phyloP scores from a whole-genome alignment of 1,140 invertebrate species.

The Drosophila persimilis region DNA sequence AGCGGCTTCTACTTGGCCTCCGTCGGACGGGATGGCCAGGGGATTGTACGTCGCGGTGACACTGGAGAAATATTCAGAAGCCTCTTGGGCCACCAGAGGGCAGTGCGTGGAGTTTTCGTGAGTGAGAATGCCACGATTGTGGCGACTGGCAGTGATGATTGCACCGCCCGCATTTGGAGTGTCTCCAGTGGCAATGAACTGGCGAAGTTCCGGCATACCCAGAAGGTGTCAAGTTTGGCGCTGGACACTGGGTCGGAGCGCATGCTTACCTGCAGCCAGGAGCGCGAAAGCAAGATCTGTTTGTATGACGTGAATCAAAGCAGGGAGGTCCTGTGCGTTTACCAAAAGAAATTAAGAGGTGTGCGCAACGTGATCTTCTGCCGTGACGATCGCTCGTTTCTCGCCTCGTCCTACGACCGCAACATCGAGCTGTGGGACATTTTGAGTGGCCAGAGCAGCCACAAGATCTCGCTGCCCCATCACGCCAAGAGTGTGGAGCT shows the following conservation, averaged over 20 bases:
- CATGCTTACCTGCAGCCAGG: constrained; percentile 30
- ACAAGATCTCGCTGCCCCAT: constrained; percentile 91
- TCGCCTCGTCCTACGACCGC: constrained; percentile 96
- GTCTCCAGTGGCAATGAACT: constrained; percentile 93
- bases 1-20: constrained; percentile 93
- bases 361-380: constrained; percentile 86
- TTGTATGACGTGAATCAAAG: constrained; percentile 93
- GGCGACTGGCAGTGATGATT: constrained; percentile 97
- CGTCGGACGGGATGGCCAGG: constrained; percentile 98
- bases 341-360: constrained; percentile 16
- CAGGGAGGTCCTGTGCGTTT: constrained; percentile 84
- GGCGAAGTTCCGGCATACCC: constrained; percentile 94
- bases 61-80: constrained; percentile 99
- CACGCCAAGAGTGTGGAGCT: constrained; percentile 95
- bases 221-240: constrained; percentile 97
- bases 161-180: constrained; percentile 97
- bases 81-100: constrained; percentile 96
- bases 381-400: constrained; percentile 89
- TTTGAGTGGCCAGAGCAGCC: constrained; percentile 88
- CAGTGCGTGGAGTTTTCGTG: constrained; percentile 97
- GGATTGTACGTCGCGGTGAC: constrained; percentile 97
- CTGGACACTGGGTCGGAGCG: constrained; percentile 90
- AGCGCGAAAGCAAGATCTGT: constrained; percentile 91
- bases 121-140: constrained; percentile 93
- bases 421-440: constrained; percentile 93